Evolutionary conservation across 1,140 invertebrate species (phyloP).

Genomic region (Aphelenchoides avenae): DNA sequence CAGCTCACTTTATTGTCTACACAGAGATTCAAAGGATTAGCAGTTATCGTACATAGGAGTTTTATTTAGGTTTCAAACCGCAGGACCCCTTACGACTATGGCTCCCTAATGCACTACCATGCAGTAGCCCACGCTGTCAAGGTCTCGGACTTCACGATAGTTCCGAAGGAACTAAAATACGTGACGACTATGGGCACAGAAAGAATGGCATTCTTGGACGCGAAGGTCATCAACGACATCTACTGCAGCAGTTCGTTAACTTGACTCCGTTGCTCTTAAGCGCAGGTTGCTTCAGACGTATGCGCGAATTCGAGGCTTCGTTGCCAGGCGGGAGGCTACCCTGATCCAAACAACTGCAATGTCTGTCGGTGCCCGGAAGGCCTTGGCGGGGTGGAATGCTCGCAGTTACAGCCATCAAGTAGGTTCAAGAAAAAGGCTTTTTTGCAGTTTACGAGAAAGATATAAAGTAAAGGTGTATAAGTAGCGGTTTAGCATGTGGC

Average conservation of each 20-base stretch:
- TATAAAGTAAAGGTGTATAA: background rate
- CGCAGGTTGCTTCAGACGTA: conserved; percentile 13
- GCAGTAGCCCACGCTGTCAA: conserved; percentile 38
- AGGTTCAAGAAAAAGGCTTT: too few relatives aligned
- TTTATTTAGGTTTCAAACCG: conserved; percentile 51
- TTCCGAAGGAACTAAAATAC: conserved; percentile 59
- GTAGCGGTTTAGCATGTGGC: conserved; percentile 48
- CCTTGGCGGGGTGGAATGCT: conserved; percentile 54
- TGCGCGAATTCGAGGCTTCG: conserved; percentile 24
- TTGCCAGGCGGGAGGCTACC: conserved; percentile 55
- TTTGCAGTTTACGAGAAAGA: too few relatives aligned
- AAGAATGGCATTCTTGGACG: conserved; percentile 59
- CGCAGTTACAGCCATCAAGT: conserved; percentile 54
- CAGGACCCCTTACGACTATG: conserved; percentile 58
- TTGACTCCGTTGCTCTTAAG: background rate
- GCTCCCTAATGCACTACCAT: conserved; percentile 60
- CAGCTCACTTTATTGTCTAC: too few relatives aligned
- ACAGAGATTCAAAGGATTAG: too few relatives aligned
- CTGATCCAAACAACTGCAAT: conserved; percentile 56
- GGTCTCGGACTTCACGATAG: conserved; percentile 59
- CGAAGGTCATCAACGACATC: conserved; percentile 59
- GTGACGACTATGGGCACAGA: conserved; percentile 60
- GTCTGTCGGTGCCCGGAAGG: conserved; percentile 56
- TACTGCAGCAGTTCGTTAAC: conserved; percentile 53
- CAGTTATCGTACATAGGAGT: background rate